Conservation (phyloP, 2,113 vertebrate genomes). For the Lepus americanus region DNA sequence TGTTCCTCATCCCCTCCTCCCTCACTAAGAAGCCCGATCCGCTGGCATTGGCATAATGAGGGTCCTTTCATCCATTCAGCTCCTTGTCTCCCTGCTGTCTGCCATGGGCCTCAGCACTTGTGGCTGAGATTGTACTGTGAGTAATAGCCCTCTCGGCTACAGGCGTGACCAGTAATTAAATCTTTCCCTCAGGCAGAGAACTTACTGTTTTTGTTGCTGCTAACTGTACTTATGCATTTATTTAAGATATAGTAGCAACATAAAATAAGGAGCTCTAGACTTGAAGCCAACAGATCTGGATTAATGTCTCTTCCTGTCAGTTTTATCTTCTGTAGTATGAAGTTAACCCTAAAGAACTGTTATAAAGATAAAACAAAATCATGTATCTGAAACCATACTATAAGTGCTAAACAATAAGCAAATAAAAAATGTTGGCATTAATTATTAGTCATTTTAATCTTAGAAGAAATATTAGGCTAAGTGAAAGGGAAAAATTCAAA, state of each 20-base stretch:
- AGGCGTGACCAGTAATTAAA: neutral
- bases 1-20: neutral
- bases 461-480: slow-evolving; percentile 35
- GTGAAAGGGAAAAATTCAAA: neutral
- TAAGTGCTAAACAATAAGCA: slow-evolving; percentile 37
- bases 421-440: neutral
- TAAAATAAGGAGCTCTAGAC: neutral
- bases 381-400: neutral
- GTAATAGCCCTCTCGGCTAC: neutral
- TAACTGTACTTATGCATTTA: neutral
- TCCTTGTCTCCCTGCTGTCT: neutral
- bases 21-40: neutral
- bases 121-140: neutral
- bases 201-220: neutral
- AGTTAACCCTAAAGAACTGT: neutral
- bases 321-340: neutral
- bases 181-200: neutral
- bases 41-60: neutral
- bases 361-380: slow-evolving; percentile 29
- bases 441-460: slow-evolving; percentile 31
- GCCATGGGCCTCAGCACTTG: neutral
- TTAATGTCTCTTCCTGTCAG: neutral
- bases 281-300: neutral
- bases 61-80: neutral
- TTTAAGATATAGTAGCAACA: neutral